phyloP scores from a whole-genome alignment of 2,113 vertebrate species.

The Ibidorhyncha struthersii region DNA sequence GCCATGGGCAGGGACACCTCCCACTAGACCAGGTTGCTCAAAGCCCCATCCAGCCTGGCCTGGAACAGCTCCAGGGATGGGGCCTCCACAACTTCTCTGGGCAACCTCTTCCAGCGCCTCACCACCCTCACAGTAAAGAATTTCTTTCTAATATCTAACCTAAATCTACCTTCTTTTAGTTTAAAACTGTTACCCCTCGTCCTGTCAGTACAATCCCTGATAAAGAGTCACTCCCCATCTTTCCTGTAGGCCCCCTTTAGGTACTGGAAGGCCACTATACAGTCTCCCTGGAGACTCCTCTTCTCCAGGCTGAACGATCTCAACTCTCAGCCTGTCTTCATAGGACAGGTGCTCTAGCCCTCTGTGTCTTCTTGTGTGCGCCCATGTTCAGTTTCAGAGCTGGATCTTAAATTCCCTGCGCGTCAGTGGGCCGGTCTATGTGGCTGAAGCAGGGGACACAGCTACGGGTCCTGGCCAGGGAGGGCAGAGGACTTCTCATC shows the following conservation, averaged over 20 bases:
- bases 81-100: background rate
- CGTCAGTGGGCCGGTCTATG: background rate
- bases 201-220: background rate
- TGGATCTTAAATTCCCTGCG: fast-evolving
- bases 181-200: background rate
- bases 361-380: background rate
- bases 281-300: background rate
- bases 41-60: background rate
- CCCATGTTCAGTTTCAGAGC: background rate
- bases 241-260: background rate
- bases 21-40: background rate
- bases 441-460: background rate
- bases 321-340: background rate
- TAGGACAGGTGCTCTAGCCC: background rate
- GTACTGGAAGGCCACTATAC: background rate
- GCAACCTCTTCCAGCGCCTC: background rate
- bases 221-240: background rate
- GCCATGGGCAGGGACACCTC: background rate
- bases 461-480: background rate
- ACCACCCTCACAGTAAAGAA: background rate
- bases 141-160: background rate
- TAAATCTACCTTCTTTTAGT: background rate
- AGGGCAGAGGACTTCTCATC: background rate
- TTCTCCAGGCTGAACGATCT: background rate
- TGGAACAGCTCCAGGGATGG: background rate